A percentile compares a stretch with the other conserved stretches of the same genome.
Conservation (phyloP, 2,797 vertebrate species). For the Betta splendens region DNA sequence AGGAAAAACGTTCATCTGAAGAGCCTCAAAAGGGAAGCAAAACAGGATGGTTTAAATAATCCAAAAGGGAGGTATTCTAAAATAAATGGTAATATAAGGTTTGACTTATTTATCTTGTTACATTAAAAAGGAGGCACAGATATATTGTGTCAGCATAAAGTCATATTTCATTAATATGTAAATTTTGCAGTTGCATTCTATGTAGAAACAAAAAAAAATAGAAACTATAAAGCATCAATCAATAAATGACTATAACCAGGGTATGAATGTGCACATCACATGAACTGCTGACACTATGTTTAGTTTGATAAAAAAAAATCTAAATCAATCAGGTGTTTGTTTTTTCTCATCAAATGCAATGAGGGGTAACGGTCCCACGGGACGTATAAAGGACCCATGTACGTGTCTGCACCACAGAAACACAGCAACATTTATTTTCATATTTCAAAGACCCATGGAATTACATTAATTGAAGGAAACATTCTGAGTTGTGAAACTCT, state of each 20-base stretch:
- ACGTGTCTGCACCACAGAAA: conserved; percentile 35
- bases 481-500: conserved; percentile 75
- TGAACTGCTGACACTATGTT: conserved; percentile 50
- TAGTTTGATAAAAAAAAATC: conserved; percentile 45
- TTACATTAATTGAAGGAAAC: conserved; percentile 81
- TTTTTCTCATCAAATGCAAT: conserved; percentile 58
- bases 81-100: conserved; percentile 3
- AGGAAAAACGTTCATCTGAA: conserved; percentile 20
- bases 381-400: conserved; percentile 44
- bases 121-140: not conserved
- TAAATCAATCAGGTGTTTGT: conserved; percentile 54
- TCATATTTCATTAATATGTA: not conserved
- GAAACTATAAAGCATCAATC: conserved; percentile 38
- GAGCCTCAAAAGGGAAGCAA: conserved; percentile 32
- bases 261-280: conserved; percentile 15
- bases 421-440: conserved; percentile 69
- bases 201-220: not conserved
- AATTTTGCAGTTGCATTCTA: not conserved
- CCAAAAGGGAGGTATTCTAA: conserved; percentile 8
- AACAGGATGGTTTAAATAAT: conserved; percentile 8
- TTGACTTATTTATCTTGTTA: conserved; percentile 11
- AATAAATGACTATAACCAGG: conserved; percentile 18
- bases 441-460: conserved; percentile 66
- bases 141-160: not conserved
- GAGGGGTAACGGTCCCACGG: conserved; percentile 50